Evolutionary conservation across 2,113 vertebrate genomes (phyloP).

Genomic region (Crotalus tigris): DNA sequence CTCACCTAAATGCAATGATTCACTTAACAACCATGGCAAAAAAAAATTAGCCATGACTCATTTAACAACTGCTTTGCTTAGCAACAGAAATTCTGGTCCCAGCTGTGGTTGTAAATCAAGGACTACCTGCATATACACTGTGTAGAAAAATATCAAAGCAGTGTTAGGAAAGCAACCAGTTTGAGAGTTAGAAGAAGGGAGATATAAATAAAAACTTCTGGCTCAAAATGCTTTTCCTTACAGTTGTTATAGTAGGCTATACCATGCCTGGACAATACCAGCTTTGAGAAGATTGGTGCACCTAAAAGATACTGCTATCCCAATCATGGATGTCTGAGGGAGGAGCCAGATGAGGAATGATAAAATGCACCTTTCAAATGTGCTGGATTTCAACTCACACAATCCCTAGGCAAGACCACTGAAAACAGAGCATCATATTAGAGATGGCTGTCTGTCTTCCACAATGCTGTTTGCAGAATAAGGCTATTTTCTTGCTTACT

Average conservation of each 20-base stretch:
- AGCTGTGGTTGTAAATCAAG: not conserved
- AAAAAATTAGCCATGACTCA: not conserved
- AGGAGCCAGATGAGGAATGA: not conserved
- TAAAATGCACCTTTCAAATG: not conserved
- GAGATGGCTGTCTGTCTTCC: not conserved
- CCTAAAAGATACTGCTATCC: not conserved
- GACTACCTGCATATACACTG: not conserved
- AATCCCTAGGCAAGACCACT: not conserved
- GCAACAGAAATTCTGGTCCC: not conserved
- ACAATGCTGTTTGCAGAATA: not conserved
- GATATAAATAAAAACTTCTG: not conserved
- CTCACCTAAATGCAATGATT: not conserved
- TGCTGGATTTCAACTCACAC: not conserved
- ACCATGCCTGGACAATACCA: not conserved
- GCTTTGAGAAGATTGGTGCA: not conserved
- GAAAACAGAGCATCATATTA: not conserved
- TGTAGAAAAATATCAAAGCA: not conserved
- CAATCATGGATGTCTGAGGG: not conserved
- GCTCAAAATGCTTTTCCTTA: not conserved
- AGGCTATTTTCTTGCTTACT: not conserved
- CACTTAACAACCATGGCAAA: not conserved
- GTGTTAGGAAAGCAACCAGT: not conserved
- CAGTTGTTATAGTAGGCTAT: too few relatives aligned
- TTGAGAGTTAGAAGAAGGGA: not conserved
- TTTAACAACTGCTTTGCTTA: not conserved